Base-by-base conservation (phyloP, 2,888 invertebrate genomes). In the Idaea dimidiata region DNA sequence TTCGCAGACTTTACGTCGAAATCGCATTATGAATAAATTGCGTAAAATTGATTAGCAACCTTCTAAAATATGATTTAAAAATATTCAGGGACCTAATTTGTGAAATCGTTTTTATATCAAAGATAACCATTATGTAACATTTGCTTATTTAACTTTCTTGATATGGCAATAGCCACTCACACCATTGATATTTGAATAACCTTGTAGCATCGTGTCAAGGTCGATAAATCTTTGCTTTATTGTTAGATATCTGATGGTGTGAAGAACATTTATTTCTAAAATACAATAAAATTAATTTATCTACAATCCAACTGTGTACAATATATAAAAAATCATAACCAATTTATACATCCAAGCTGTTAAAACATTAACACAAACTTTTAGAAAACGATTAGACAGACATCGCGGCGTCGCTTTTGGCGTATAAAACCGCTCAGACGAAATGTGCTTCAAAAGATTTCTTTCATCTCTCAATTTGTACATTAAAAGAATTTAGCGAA, bases 191-290 rank as follows among this genome's bases (percentile, higher is more conserved):
- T 72, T 68, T 65, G 70, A 71, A 75, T 72, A 80, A 72, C 82
- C 81, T 83, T 81, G 80, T 77, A 73, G 72, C 74, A 72, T 69
- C 75, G 71, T 86, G 87, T 86, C 85, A 88, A 87, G 87, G 87
- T 79, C 83, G 73, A 71, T 65, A 68, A 24, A 74, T 72, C 72
- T 74, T 71, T 68, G 69, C 69, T 67, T 68, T 71, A 62, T 69
- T 66, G 70, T 71, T 67, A 68, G 65, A 67, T 67, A 66, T 68
- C 66, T 67, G 66, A 65, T 67, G 69, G 65, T 64, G 70, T 62
- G 70, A 70, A 70, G 68, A 70, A 61, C 65, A 65, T 66, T 7
- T 43, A 43, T 43, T 43, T 14, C 14, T 43, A 10, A 43, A 10
- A 43, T 43, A 43, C 2, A 43, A 8, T 43, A 8, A 10, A 43